Base-by-base conservation (phyloP, 2,113 vertebrate species). In the Chitala chitala region DNA sequence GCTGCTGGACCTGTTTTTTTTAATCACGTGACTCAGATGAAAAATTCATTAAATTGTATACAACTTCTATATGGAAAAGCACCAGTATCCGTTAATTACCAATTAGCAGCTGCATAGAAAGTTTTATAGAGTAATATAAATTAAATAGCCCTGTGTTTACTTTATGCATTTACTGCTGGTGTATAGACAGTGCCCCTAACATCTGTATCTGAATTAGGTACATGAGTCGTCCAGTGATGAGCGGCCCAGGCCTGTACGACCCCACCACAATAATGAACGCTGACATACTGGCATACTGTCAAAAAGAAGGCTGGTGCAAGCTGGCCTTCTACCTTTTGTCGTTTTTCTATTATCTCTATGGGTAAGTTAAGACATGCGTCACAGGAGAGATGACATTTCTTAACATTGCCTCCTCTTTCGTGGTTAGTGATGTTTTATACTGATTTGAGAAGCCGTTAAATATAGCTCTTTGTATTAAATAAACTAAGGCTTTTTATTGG, bases 251-350 rank as follows among this genome's bases (percentile, higher is more conserved):
- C 63, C 94, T 99, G 33, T 99, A 99, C 42, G 97, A 99, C 77
- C 97, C 97, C 0, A 99, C 97, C 1, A 99, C 96, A 82, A 99
- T 99, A 89, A 99, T 99, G 97, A 99, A 99, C 8, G 97, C 97
- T 71, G 97, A 99, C 82, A 95, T 99, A 84, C 85, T 99, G 91
- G 97, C 95, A 3, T 99, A 94, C 86, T 99, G 97, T 93, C 96
- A 99, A 91, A 99, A 99, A 84, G 97, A 99, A 84, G 96, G 96
- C 85, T 99, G 97, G 97, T 99, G 97, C 91, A 99, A 99, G 86
- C 90, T 99, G 51, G 97, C 97, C 40, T 99, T 99, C 89, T 99
- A 99, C 87, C 94, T 99, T 76, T 92, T 99, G 69, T 98, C 96
- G 0, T 99, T 99, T 93, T 99, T 99, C 92, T 99, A 99, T 93